phyloP scores from a whole-genome alignment of 2,113 vertebrate species.

The Merops nubicus region DNA sequence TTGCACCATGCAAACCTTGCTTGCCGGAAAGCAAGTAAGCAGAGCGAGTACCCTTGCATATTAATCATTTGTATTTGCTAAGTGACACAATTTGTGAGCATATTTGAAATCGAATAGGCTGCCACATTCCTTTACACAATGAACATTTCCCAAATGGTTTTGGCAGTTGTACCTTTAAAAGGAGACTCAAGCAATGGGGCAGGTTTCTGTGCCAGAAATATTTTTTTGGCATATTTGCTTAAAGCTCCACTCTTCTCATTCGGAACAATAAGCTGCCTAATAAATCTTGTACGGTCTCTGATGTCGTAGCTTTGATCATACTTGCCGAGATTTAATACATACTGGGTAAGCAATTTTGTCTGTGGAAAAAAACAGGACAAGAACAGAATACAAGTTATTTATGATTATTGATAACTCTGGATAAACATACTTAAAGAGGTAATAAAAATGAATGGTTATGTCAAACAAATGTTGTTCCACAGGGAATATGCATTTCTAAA shows the following conservation, averaged over 20 bases:
- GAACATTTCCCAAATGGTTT: constrained; percentile 39
- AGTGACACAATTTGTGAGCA: constrained; percentile 40
- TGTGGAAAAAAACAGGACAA: constrained; percentile 79
- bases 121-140: constrained; percentile 46
- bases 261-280: constrained; percentile 97
- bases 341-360: constrained; percentile 99
- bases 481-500: constrained; percentile 90
- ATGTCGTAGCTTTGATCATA: constrained; percentile 99
- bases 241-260: constrained; percentile 93
- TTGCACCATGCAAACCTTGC: constrained; percentile 1
- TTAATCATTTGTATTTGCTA: constrained; percentile 52
- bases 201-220: constrained; percentile 94
- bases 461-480: constrained; percentile 87
- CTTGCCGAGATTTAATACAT: constrained; percentile 96
- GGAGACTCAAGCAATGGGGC: constrained; percentile 92
- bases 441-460: constrained; percentile 95
- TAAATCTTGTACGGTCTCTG: constrained; percentile 97
- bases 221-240: constrained; percentile 95
- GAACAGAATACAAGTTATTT: constrained; percentile 87
- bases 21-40: constrained; percentile 9
- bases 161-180: constrained; percentile 90
- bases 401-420: constrained; percentile 97
- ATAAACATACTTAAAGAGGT: constrained; percentile 94
- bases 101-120: constrained; percentile 26
- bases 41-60: background rate